Evolutionary conservation across 2,113 vertebrate species (phyloP).

Genomic region (Pelobates fuscus): DNA sequence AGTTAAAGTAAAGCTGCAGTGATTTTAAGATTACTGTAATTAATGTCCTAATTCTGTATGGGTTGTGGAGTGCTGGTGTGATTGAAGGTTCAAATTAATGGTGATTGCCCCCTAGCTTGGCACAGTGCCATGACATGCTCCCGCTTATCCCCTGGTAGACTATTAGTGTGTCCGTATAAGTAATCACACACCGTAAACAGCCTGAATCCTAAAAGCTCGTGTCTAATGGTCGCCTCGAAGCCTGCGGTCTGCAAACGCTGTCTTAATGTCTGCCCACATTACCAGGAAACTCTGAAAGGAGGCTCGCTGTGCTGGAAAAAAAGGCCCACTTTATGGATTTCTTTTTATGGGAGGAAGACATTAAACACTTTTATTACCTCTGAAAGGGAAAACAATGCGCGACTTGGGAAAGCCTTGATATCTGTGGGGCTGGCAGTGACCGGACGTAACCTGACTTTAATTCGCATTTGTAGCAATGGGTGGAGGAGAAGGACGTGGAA

Average conservation of each 20-base stretch:
- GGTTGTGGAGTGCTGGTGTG: neutral
- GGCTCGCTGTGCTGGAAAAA: constrained; percentile 16
- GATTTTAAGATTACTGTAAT: neutral
- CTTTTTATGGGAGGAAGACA: constrained; percentile 38
- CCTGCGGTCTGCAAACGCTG: constrained; percentile 19
- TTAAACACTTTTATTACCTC: constrained; percentile 44
- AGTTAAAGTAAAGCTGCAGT: neutral
- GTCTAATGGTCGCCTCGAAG: constrained; percentile 22
- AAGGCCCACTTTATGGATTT: constrained; percentile 41
- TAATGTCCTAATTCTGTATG: neutral
- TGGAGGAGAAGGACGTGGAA: too few relatives aligned
- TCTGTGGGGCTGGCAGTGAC: constrained; percentile 2
- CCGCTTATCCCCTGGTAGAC: constrained; percentile 5
- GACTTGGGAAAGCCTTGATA: neutral
- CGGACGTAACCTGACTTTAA: neutral
- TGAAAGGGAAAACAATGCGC: constrained; percentile 16
- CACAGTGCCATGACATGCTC: constrained; percentile 2
- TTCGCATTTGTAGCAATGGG: too few relatives aligned
- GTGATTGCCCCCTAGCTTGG: constrained; percentile 7
- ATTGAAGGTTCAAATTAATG: neutral
- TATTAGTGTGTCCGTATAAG: constrained; percentile 1
- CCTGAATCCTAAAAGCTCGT: constrained; percentile 17
- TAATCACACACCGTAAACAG: constrained; percentile 30
- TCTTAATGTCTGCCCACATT: constrained; percentile 21
- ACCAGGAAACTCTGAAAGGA: constrained; percentile 27